Base-by-base conservation (phyloP, 2,797 vertebrate genomes). In the Jordanella pulchra region DNA sequence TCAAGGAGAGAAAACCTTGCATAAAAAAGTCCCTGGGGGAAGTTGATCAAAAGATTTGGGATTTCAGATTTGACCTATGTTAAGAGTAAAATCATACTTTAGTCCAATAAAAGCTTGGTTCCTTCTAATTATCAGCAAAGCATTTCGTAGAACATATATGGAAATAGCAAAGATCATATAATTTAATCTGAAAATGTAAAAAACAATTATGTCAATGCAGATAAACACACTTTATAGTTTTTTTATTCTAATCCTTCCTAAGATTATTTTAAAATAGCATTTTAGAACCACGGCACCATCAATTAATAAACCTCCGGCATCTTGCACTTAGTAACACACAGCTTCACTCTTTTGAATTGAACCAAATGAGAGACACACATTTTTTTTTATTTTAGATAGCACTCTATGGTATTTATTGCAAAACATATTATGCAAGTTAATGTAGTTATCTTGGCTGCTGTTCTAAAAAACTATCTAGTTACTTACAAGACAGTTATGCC, bases 31-130 rank as follows among this genome's bases (percentile, higher is more conserved):
- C 47, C 53, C 77, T 73, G 69, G 67, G 79, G 75, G 65, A 48
- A 79, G 55, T 61, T 78, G 77, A 88, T 85, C 68, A 79, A 83
- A 83, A 77, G 66, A 53, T 73, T 80, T 82, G 58, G 53, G 48
- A 42, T 65, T 76, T 63, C 18, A 66, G 61, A 75, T 76, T 79
- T 78, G 17, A 65, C 56, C 63, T 13, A 64, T 61, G 73, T 73
- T n/a, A 68, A 73, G 48, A n/a, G 60, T 63, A 5, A 67, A 45
- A 66, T 0, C 1, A 56, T 70, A 65, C 68, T 73, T 65, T n/a
- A 42, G 27, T 44, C 6, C 2, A 9, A 67, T 69, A 58, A 51
- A 55, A 17, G 18, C 13, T 30, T 44, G 67, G 76, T 72, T 55
- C n/a, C 28, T 35, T 10, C 28, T 73, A 69, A 39, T 68, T 72